A percentile compares a stretch with the other conserved stretches of the same genome.
These are phyloP conservation scores for Scomberomorus guttatus DNA, from an alignment of 2,797 vertebrate genomes.

Conservation along the genomic window DNA sequence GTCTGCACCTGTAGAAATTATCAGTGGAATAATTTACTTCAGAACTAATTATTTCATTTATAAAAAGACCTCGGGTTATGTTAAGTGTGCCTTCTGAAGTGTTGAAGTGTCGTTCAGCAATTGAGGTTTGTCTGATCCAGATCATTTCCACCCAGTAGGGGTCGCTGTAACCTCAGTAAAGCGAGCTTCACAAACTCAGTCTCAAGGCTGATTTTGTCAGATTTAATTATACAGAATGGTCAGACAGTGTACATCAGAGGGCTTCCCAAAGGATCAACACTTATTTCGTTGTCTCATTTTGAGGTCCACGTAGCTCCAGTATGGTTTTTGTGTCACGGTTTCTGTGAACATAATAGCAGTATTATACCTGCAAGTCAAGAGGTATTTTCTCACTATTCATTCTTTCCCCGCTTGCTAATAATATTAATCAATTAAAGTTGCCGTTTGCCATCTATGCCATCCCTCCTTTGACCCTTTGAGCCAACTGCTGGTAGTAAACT, in stretches of 20 bases:
- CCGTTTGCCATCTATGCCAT: not conserved
- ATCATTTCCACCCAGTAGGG: conserved; percentile 61
- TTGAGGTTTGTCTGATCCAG: not conserved
- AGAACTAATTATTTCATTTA: conserved; percentile 32
- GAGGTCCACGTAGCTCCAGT: conserved; percentile 8
- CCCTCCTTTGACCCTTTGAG: conserved; percentile 27
- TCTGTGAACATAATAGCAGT: conserved; percentile 20
- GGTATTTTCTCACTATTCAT: conserved; percentile 23
- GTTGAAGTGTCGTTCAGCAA: conserved; percentile 10
- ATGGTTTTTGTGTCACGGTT: conserved; percentile 31
- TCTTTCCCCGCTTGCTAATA: conserved; percentile 21
- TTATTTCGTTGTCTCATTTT: conserved; percentile 46
- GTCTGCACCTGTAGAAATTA: conserved; percentile 19
- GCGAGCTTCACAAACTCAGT: not conserved
- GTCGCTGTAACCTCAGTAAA: conserved; percentile 71
- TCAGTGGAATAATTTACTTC: conserved; percentile 33
- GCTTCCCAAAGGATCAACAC: conserved; percentile 43
- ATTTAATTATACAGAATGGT: conserved; percentile 60
- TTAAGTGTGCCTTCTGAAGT: not conserved
- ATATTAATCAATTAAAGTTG: conserved; percentile 22
- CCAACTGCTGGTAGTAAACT: conserved; percentile 34
- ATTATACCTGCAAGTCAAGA: conserved; percentile 16
- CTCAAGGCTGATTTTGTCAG: conserved; percentile 18
- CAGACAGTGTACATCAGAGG: conserved; percentile 25
- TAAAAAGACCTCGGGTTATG: conserved; percentile 25